Percentiles rank a stretch among this genome's conserved stretches.
Evolutionary conservation across 2,888 invertebrate species (phyloP).

Genomic region (Zele albiditarsus): DNA sequence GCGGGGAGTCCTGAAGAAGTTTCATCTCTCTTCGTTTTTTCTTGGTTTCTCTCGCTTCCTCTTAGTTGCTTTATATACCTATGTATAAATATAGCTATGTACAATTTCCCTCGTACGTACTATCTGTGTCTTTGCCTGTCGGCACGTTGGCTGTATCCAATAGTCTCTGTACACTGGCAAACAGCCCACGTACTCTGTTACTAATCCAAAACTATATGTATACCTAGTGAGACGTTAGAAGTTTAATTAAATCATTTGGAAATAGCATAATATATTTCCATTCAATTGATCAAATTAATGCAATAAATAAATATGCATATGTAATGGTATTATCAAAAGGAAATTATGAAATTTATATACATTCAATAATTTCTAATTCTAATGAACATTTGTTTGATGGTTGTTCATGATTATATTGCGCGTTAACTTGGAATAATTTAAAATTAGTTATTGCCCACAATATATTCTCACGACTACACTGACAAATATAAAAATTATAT

Average conservation of each 20-base stretch:
- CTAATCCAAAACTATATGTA: not conserved
- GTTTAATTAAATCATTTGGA: not conserved
- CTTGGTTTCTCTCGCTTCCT: not conserved
- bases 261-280: not conserved
- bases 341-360: too few species aligned
- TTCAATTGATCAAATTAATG: not conserved
- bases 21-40: not conserved
- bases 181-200: slow-evolving; percentile 22
- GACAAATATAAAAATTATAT: too few species aligned
- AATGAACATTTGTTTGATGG: too few species aligned
- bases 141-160: slow-evolving; percentile 22
- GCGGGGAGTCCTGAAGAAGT: slow-evolving; percentile 21
- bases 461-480: too few species aligned
- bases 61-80: not conserved
- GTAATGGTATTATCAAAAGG: too few species aligned
- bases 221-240: not conserved
- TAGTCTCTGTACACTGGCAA: slow-evolving; percentile 20
- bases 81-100: not conserved
- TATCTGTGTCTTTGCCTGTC: not conserved
- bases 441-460: too few species aligned
- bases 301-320: not conserved
- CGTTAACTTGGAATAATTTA: too few species aligned
- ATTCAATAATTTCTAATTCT: too few species aligned
- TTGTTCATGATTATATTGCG: too few species aligned
- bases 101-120: not conserved